Conservation (phyloP, 1,140 invertebrate species). For the Scaptomyza montana region DNA sequence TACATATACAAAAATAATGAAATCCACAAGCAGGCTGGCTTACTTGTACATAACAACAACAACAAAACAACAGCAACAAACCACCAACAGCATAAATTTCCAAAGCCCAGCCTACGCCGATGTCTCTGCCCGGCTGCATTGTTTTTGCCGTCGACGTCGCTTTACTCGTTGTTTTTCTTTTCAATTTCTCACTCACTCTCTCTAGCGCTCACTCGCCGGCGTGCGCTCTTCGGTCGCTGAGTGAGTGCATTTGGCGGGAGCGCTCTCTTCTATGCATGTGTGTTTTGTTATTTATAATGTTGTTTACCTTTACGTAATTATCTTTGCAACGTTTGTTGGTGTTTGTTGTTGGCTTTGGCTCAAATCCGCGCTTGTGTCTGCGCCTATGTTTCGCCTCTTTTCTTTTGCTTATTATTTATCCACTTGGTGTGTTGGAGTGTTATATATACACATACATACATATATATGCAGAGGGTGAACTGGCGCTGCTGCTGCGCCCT, state of each 20-base stretch:
- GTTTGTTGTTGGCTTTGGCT: slow-evolving; percentile 19
- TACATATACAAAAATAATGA: slow-evolving; percentile 29
- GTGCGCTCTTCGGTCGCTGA: slow-evolving; percentile 21
- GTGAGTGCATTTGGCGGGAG: slow-evolving; percentile 25
- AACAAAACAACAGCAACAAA: slow-evolving; percentile 14
- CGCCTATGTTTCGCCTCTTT: slow-evolving; percentile 3
- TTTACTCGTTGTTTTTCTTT: slow-evolving; percentile 25
- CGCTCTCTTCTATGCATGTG: slow-evolving; percentile 27
- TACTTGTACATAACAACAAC: slow-evolving; percentile 36
- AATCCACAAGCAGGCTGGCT: slow-evolving; percentile 36
- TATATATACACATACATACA: not conserved
- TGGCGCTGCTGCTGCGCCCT: slow-evolving; percentile 30
- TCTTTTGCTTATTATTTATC: slow-evolving; percentile 12
- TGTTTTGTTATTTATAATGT: slow-evolving; percentile 69
- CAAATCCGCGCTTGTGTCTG: slow-evolving; percentile 32
- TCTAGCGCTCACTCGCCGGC: slow-evolving; percentile 27
- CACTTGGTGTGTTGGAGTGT: not conserved
- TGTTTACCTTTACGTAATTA: slow-evolving; percentile 82
- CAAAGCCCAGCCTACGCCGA: slow-evolving; percentile 35
- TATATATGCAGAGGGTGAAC: slow-evolving; percentile 36
- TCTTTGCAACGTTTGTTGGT: slow-evolving; percentile 67
- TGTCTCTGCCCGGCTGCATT: slow-evolving; percentile 37
- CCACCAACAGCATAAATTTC: slow-evolving; percentile 48
- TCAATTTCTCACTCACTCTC: not conserved
- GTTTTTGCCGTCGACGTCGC: slow-evolving; percentile 31